Evolutionary conservation across 2,797 vertebrate species (phyloP), one percentile per base, ranked within the genome.

Genomic region (Melopsittacus undulatus): DNA sequence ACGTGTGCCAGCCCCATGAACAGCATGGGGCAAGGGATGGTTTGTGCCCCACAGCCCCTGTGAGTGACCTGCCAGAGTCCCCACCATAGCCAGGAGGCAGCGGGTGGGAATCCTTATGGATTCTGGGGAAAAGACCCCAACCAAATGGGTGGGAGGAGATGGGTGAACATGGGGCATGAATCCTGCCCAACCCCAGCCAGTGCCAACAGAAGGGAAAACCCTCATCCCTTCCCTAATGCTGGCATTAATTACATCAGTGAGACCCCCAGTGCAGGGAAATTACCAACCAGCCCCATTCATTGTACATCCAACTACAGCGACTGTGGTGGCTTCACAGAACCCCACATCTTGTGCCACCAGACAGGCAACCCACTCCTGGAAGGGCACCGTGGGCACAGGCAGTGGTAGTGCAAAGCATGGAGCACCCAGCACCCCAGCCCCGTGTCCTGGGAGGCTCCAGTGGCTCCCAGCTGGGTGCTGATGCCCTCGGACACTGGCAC

Each of bases 71-170:
- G n/a, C 49, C 27, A 38, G 81, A 21, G 32, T 63, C 54, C 38
- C 61, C 0, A 1, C 22, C 2, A 1, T 0, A 2, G 19, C 42
- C n/a, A 52, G 34, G 26, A 0, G 2, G 45, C 52, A 67, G 76
- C 1, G 0, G 0, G 2, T 15, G 12, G 32, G 8, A n/a, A n/a
- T n/a, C n/a, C n/a, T n/a, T n/a, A n/a, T n/a, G n/a, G 34, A 68
- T 49, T 38, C 42, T 6, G 17, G 62, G 52, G 30, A 36, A 54
- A 32, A 48, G 23, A 27, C 29, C 14, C 43, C 11, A 20, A 30
- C 56, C 3, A 34, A 57, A 27, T 0, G 17, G 16, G 5, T 19
- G 7, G n/a, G 56, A 34, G 22, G 27, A 49, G 32, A 14, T 7
- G 32, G 46, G 45, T 23, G 49, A 64, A 27, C 26, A 21, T 1